Base-by-base conservation (phyloP, 2,888 invertebrate genomes). In the Drosophila diplacantha region DNA sequence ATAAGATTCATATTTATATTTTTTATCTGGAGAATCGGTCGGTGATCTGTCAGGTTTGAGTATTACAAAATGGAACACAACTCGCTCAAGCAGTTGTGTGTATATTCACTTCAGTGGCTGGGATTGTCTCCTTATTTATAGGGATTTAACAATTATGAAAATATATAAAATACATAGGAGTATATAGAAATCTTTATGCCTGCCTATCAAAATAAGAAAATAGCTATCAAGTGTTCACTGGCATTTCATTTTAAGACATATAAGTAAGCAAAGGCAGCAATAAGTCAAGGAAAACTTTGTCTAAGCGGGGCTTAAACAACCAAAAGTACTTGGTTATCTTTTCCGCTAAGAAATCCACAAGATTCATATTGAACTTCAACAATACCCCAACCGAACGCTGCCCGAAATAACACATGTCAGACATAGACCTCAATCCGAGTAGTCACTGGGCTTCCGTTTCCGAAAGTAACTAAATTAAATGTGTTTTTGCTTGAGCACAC, bases 381-480 rank as follows among this genome's bases (percentile, higher is more conserved):
- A 20, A 20, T 20, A 20, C 20, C 38, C 38, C 14, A 6, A 1
- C 7, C 6, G 3, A 34, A 34, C 7, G n/a, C 34, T 9, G 4
- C 18, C 12, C 14, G 0, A 20, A 12, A 12, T 12, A 12, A 12
- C 3, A 20, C 3, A 38, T 22, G 11, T 29, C 1, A 14, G 4
- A 20, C 8, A 39, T 39, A 14, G 29, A 9, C 9, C 1, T 6
- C 3, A 11, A 20, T 26, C 61, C n/a, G 24, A 79, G 80, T 70
- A 78, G 71, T 73, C 81, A 61, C 59, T 69, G 69, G 20, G 22
- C 14, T 22, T 39, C 8, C 22, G 1, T 39, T 39, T 14, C 14
- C 39, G 54, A 75, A 46, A 74, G 56, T 55, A 67, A 60, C 65
- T 62, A 74, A 77, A 75, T 78, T 77, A 26, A 70, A 73, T 56